Base-by-base conservation (phyloP, 2,797 vertebrate genomes). In the Limosa lapponica region DNA sequence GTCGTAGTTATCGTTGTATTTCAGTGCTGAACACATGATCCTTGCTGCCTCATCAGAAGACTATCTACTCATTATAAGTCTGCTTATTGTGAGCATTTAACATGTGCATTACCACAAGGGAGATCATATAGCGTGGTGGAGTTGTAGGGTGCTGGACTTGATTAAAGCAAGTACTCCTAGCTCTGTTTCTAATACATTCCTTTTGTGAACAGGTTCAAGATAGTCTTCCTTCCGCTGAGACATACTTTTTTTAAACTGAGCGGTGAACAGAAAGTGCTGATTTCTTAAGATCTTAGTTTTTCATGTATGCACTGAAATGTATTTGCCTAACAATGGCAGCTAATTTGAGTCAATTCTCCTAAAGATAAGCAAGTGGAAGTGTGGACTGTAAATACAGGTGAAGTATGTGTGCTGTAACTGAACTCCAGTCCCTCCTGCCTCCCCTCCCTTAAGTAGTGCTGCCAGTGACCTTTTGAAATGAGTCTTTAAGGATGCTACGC, bases 361-460 rank as follows among this genome's bases (percentile, higher is more conserved):
- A n/a, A 73, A 80, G 36, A 48, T 37, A 22, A 65, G 16, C 6
- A 70, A n/a, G 41, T 30, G 79, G 74, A 44, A 70, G 44, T 32
- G 10, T 57, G 57, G 32, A 13, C 13, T 70, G 48, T 41, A 55
- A 77, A 28, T 62, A 27, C 7, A 43, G 44, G 19, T 91, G 16
- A 54, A 43, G 23, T 48, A 28, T 51, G 10, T 28, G 20, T 74
- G 13, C 52, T 89, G 13, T 62, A 67, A 27, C n/a, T 80, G 28
- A 83, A 8, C 46, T 87, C 19, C 13, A 46, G 0, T 52, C 8
- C 9, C 8, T 52, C 13, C 44, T 4, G 1, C 34, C n/a, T 82
- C 16, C 27, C 5, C 14, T 48, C 6, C 17, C 17, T 46, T 10
- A 41, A n/a, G 11, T 16, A 57, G 20, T 55, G 25, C 28, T 66